These are phyloP conservation scores for Hypsopygia costalis DNA, from an alignment of 2,888 invertebrate genomes.

Conservation along the genomic window DNA sequence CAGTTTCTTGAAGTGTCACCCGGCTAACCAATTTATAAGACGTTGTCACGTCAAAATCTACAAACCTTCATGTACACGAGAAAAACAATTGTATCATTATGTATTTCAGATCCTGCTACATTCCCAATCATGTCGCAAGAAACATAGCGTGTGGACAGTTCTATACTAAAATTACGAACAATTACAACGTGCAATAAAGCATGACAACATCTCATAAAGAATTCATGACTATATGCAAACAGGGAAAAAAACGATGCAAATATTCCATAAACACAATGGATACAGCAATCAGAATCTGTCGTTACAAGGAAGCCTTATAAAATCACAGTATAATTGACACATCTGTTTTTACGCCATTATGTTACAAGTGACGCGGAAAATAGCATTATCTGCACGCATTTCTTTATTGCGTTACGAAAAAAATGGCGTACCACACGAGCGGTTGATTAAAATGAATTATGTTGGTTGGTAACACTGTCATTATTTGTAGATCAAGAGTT, in stretches of 20 bases:
- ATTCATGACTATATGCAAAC: conserved; percentile 8
- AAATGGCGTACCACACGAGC: conserved; percentile 5
- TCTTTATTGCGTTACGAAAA: conserved; percentile 23
- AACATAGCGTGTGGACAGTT: conserved; percentile 1
- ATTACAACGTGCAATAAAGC: conserved; percentile 4
- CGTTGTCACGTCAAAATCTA: no score
- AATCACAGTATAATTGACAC: conserved; percentile 42
- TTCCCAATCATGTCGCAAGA: not conserved
- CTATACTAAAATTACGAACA: conserved; percentile 17
- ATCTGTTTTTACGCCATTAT: conserved; percentile 36
- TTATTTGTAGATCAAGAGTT: conserved; percentile 72
- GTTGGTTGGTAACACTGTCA: conserved; percentile 55
- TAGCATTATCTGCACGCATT: conserved; percentile 63
- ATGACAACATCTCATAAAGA: conserved; percentile 4
- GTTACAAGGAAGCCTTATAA: conserved; percentile 42
- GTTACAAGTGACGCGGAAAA: conserved; percentile 49
- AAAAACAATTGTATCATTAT: no score
- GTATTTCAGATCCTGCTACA: no score
- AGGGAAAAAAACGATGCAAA: conserved; percentile 20
- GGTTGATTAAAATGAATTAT: conserved; percentile 59
- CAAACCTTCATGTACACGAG: no score
- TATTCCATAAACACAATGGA: conserved; percentile 32
- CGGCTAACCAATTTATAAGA: no score
- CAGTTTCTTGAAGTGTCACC: no score
- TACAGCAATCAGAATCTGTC: conserved; percentile 13